Evolutionary conservation across 2,888 invertebrate species (phyloP), one percentile per base, ranked within the genome.

Genomic region (Torymus texanus): DNA sequence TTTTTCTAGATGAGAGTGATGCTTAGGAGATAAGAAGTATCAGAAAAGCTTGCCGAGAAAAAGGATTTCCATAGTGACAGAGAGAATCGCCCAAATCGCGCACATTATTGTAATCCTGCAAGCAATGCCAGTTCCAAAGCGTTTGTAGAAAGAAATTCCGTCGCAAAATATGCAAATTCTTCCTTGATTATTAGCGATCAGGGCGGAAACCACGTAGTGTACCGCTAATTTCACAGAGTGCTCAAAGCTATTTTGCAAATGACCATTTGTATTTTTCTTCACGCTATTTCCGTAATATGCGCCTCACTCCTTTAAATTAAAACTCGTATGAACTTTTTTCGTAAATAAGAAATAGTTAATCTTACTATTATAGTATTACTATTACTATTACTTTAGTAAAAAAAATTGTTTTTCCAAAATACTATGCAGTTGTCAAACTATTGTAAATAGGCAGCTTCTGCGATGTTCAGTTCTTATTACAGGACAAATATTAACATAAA

Each of bases 71-170:
- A 67, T 81, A 74, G 79, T 77, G 72, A 73, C 66, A 75, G 56
- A 73, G 73, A 80, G 29, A 75, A 75, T 81, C 61, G 72, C 72
- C 62, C 76, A 76, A 76, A 74, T 72, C 18, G 63, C 76, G 68
- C 73, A 81, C 73, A 81, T 81, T 72, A 78, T 68, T 73, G 59
- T 77, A 81, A 66, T 71, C 76, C 74, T 77, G 67, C 78, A 81
- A 75, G 75, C 78, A 78, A 68, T 68, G 56, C 21, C 59, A 78
- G 29, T 21, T 77, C 74, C 61, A 77, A 74, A 75, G 59, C 29
- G 70, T 81, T 78, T 71, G 65, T 78, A 81, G 75, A 78, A 73
- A 29, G 8, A 62, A 70, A 77, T 66, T 70, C 50, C 75, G 56
- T 75, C 62, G 61, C 55, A 41, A 56, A 68, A 67, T 70, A 76